Evolutionary conservation across 2,888 invertebrate species (phyloP), one percentile per base, ranked within the genome.

Genomic region (Apamea sordens): DNA sequence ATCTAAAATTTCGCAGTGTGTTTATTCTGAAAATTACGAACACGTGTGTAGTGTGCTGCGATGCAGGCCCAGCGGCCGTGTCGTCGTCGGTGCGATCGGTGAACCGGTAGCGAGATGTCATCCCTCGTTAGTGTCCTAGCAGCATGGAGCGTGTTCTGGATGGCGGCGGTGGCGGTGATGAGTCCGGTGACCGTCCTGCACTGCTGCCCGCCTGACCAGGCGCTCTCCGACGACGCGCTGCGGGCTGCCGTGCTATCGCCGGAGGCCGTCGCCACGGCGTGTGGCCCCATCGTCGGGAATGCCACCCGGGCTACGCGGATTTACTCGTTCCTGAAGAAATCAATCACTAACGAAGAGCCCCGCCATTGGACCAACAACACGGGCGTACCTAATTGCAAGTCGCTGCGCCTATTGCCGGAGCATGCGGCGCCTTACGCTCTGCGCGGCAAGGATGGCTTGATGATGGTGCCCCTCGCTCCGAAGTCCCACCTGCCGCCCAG

Each of bases 381-480:
- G 93, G 93, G 77, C 93, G 97, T 84, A 85, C 97, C 95, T 74
- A 88, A 85, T n/a, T 92, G 94, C 89, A 92, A 73, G 63, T 89
- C 89, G 78, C 89, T 95, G 89, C 94, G 94, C 80, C 94, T 93
- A 84, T 90, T 94, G 85, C 95, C 91, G 53, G 96, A 94, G 85
- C 95, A 95, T 85, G 93, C 95, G 67, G 96, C 95, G 70, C 92
- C 94, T 68, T 96, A 94, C 91, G 97, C 97, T 89, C 92, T 98
- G 65, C 93, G 98, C n/a, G 97, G 98, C 82, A 97, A 97, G 86
- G 98, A 98, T 92, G 98, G 98, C 0, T 97, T 97, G 18, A 95
- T 98, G 89, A 92, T 97, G 89, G 93, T 98, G 82, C 95, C 97
- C 0, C 97, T 97, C 76, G 90, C 91, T 41, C 88, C 91, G 72